phyloP scores from a whole-genome alignment of 2,797 vertebrate genomes.

The Rhinella marina region DNA sequence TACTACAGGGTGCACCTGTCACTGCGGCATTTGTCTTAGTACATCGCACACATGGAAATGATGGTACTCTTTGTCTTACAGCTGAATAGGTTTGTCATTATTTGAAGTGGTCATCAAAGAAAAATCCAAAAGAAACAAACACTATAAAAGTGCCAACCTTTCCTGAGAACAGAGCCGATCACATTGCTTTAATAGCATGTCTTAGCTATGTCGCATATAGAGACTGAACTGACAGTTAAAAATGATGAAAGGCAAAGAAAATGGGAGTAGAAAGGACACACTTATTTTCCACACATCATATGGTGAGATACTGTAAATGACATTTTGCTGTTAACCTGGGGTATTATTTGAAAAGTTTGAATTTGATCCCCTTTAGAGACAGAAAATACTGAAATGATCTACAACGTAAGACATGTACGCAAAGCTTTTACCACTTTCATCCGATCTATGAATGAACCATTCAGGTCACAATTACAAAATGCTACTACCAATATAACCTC shows the following conservation, averaged over 20 bases:
- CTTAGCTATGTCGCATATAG: conserved; percentile 13
- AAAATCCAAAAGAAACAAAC: background rate
- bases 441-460: conserved; percentile 11
- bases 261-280: conserved; percentile 47
- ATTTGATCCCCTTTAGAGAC: conserved; percentile 50
- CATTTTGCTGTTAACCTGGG: conserved; percentile 51
- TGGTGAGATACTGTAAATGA: conserved; percentile 41
- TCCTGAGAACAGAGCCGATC: conserved; percentile 39
- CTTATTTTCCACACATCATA: conserved; percentile 44
- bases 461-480: conserved; percentile 28
- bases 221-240: conserved; percentile 32
- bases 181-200: conserved; percentile 40
- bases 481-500: conserved; percentile 37
- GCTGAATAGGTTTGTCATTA: conserved; percentile 34
- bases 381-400: conserved; percentile 49
- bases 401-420: conserved; percentile 38
- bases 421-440: conserved; percentile 26
- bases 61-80: background rate
- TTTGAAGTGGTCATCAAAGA: conserved; percentile 42
- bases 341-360: conserved; percentile 57
- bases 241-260: conserved; percentile 54
- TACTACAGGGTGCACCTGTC: conserved; percentile 8
- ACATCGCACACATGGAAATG: background rate
- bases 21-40: conserved; percentile 1
- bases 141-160: conserved; percentile 23